Evolutionary conservation across 2,113 vertebrate species (phyloP), one percentile per base, ranked within the genome.

Genomic region (Heloderma charlesbogerti): DNA sequence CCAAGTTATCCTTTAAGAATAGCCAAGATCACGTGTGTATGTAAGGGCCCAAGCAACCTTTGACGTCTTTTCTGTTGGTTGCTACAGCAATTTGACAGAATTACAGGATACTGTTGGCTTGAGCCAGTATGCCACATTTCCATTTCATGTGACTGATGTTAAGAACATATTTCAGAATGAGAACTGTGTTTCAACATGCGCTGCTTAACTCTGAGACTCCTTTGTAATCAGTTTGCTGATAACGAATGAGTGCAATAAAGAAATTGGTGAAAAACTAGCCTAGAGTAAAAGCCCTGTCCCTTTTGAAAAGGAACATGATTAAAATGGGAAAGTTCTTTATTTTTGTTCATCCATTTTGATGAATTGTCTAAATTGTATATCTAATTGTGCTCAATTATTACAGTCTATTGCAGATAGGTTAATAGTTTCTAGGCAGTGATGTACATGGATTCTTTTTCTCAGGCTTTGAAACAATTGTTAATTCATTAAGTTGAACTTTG

Each of bases 351-450:
- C 94, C 91, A 3, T 79, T 94, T 85, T 93, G 96, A 95, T 95
- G 93, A 95, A 94, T 96, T 92, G 92, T 93, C 93, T 79, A 94
- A 37, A 45, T 45, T 31, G 89, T 84, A 6, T 75, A 78, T 93
- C 96, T 98, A 96, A 97, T 97, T 97, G 96, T 82, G 29, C 93
- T 96, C 95, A 90, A 89, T 97, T 96, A 93, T 95, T 90, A 48
- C 92, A 63, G 86, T 91, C 96, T 89, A 3, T 93, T n/a, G 27
- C 95, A 91, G 96, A 90, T 93, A 96, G 96, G 94, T 88, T 96
- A 94, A 91, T 84, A 84, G 89, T 96, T 96, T 93, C 85, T 90
- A 91, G 97, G 95, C 95, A 91, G 92, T 92, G 93, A 92, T 94
- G 93, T 89, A 12, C 95, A 96, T 96, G 85, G 95, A 96, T 97